Evolutionary conservation across 2,113 vertebrate genomes (phyloP), one percentile per base, ranked within the genome.

Genomic region (Takifugu bimaculatus): DNA sequence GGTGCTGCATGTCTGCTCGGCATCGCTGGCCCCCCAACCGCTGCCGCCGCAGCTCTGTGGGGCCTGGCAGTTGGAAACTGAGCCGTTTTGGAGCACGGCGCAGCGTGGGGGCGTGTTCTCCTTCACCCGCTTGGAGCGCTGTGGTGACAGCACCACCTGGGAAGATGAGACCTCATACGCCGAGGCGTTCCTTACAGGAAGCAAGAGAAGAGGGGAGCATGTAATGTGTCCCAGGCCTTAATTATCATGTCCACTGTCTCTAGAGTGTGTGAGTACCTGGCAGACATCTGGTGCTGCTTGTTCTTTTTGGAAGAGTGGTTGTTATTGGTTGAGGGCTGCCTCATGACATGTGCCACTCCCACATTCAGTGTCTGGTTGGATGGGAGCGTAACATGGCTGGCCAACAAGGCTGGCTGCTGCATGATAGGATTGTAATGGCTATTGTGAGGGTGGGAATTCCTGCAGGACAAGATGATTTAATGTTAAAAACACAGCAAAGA

Each of bases 371-470:
- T 93, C 88, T 97, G 97, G 66, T 94, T 93, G 9, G 96, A 90
- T 4, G 96, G 97, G 57, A 99, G 93, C 3, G 95, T 89, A 84
- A 99, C 93, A 0, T 98, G 96, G 83, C 96, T 91, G 0, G 96
- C 91, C 74, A 99, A 75, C 69, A 99, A 90, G 4, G 95, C 87
- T 0, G 96, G 96, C 90, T 99, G 97, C 89, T 99, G 96, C 95
- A 99, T 97, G 91, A 99, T 98, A 91, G 97, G 93, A 88, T 98
- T 99, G 58, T 98, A 99, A 88, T 98, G 96, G 91, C 92, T 93
- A 81, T 94, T 90, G 0, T 98, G 97, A 66, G 94, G 89, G 10
- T 98, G 96, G 1, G 95, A 92, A 85, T 94, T 99, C 85, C 91
- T 92, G 87, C 4, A 80, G 82, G 4, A 70, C 2, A 75, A 61